phyloP scores from a whole-genome alignment of 2,113 vertebrate genomes.

The Anser cygnoides region DNA sequence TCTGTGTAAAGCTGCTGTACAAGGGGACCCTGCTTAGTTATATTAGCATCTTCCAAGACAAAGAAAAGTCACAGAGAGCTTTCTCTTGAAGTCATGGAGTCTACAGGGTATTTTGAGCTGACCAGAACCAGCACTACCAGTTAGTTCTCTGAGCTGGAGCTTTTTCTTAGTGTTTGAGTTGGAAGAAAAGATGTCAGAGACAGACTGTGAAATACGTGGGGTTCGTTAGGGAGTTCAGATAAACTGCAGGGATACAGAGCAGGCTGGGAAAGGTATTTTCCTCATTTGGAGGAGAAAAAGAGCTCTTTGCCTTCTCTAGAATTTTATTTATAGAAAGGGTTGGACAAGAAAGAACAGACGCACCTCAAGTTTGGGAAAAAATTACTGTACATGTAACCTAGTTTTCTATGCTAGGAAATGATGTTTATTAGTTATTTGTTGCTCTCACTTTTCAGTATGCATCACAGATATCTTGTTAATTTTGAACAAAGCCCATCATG shows the following conservation, averaged over 20 bases:
- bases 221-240: background rate
- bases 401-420: background rate
- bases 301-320: background rate
- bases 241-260: background rate
- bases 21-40: background rate
- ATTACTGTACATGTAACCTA: background rate
- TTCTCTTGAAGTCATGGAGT: background rate
- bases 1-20: background rate
- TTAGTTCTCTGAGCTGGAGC: background rate
- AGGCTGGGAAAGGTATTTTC: background rate
- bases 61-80: background rate
- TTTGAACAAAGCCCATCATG: background rate
- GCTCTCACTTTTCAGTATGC: background rate
- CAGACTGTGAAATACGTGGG: background rate
- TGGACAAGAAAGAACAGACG: conserved; percentile 12
- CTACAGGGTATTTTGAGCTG: background rate
- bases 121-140: background rate
- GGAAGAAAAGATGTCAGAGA: background rate
- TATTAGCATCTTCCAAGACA: background rate
- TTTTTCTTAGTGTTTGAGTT: background rate
- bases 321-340: background rate
- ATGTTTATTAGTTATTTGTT: background rate
- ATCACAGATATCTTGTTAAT: background rate
- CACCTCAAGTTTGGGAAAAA: background rate
- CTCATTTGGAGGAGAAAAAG: background rate